Evolutionary conservation across 2,797 vertebrate genomes (phyloP), one percentile per base, ranked within the genome.

Genomic region (Mormyrops boulengeri): DNA sequence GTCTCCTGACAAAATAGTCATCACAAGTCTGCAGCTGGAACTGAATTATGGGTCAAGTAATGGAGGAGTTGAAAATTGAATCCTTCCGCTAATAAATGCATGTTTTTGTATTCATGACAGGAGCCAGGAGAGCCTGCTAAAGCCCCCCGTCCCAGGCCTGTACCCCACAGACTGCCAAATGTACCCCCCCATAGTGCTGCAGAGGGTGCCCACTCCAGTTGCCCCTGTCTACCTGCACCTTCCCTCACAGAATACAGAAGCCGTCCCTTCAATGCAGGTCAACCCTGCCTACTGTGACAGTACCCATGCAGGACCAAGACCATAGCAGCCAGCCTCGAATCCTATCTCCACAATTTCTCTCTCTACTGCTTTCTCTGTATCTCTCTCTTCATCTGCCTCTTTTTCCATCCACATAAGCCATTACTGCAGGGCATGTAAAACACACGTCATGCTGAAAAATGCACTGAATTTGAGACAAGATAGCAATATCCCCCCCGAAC

Each of bases 91-190:
- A 30, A 55, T 19, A 12, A 60, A 26, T 87, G 77, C 88, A 85
- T 90, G 53, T 85, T 1, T 91, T 55, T 91, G 60, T 44, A 62
- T 88, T 26, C 87, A 9, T 66, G 30, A 4, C 92, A 96, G 96
- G 93, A 96, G 95, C 91, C 96, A 96, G 91, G 96, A 96, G 93
- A 96, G 94, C 91, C 90, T 96, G 69, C 92, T 96, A 91, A 96
- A 95, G 91, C 92, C 92, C 1, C 93, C 95, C 7, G 89, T 95
- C 38, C 93, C 95, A 0, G 95, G 95, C 12, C 92, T 95, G 50
- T 95, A 95, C 92, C 93, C 92, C 87, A 92, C 95, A 0, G 96
- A 96, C 30, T 95, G 94, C 12, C 96, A 96, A 92, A 92, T 95
- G 2, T 96, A 96, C 91, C 95, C 95, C 0, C 95, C 96, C 6